Conservation (phyloP, 1,140 invertebrate genomes). For the Caenorhabditis inopinata region DNA sequence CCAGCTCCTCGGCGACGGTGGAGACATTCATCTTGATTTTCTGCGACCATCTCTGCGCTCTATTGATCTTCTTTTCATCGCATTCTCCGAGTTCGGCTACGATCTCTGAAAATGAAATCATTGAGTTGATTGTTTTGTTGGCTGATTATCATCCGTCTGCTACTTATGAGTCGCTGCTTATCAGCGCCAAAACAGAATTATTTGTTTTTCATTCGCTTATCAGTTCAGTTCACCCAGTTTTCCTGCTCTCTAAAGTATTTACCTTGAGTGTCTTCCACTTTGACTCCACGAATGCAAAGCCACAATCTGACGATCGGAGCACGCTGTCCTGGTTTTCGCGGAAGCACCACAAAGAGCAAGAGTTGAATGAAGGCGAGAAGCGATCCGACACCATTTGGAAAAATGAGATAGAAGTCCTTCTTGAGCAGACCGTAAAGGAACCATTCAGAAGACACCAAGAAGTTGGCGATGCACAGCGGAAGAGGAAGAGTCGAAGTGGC, state of each 20-base stretch:
- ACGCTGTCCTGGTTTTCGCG: slow-evolving; percentile 60
- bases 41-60: slow-evolving; percentile 40
- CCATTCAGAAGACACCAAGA: slow-evolving; percentile 65
- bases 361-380: slow-evolving; percentile 60
- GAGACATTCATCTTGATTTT: slow-evolving; percentile 38
- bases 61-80: slow-evolving; percentile 34
- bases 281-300: slow-evolving; percentile 45
- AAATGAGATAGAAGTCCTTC: slow-evolving; percentile 64
- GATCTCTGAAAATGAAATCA: slow-evolving; percentile 28
- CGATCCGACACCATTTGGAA: slow-evolving; percentile 63
- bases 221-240: background rate
- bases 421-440: slow-evolving; percentile 62
- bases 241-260: background rate
- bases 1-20: slow-evolving; percentile 45
- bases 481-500: slow-evolving; percentile 65
- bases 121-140: background rate
- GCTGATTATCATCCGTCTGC: background rate
- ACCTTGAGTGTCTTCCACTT: slow-evolving; percentile 24
- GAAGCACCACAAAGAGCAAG: slow-evolving; percentile 61
- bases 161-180: background rate
- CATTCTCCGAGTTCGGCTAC: slow-evolving; percentile 33
- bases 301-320: slow-evolving; percentile 56
- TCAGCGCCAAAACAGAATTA: background rate
- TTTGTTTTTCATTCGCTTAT: background rate
- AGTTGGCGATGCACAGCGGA: slow-evolving; percentile 66